Conservation (phyloP, 2,888 invertebrate genomes). For the Celastrina argiolus region DNA sequence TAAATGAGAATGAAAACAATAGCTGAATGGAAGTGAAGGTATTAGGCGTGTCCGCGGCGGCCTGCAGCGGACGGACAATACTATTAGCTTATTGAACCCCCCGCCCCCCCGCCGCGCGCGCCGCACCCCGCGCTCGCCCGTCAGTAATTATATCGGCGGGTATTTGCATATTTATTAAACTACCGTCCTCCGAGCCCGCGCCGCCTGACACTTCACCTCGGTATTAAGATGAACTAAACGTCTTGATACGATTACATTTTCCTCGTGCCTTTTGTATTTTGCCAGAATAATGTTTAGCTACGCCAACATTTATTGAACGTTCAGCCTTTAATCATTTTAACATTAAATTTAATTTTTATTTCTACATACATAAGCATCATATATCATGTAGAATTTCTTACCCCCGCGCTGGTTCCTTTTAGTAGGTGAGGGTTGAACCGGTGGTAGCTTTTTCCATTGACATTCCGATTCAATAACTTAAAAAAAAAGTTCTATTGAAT, state of each 20-base stretch:
- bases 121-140: not conserved
- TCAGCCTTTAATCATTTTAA: not conserved
- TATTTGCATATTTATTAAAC: slow-evolving; percentile 21
- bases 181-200: not conserved
- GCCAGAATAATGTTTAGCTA: not conserved
- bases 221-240: not conserved
- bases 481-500: too few relatives aligned
- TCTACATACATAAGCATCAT: too few relatives aligned
- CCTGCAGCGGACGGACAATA: not conserved
- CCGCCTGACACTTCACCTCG: not conserved
- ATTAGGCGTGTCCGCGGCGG: not conserved
- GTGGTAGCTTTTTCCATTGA: too few relatives aligned
- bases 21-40: not conserved
- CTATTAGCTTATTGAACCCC: slow-evolving; percentile 9
- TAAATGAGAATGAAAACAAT: not conserved
- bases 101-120: not conserved
- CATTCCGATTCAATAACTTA: too few relatives aligned
- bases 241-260: slow-evolving; percentile 1
- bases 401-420: too few relatives aligned
- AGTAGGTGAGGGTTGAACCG: too few relatives aligned
- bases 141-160: slow-evolving; percentile 3
- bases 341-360: not conserved
- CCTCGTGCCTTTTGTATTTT: not conserved
- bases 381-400: too few relatives aligned
- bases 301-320: not conserved